phyloP scores from a whole-genome alignment of 2,113 vertebrate genomes.

The Procavia capensis region DNA sequence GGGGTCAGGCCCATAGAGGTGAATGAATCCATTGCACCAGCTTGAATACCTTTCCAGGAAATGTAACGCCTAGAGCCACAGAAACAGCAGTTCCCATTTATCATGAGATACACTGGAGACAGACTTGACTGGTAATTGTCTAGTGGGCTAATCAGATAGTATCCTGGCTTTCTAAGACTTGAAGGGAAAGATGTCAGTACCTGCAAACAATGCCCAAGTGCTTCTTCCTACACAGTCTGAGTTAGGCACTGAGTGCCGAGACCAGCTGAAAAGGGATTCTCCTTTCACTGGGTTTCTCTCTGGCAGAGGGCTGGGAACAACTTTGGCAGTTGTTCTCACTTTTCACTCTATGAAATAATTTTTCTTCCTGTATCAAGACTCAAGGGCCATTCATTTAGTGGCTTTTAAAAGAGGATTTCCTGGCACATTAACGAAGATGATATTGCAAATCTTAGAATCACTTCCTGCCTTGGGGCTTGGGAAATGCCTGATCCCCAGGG shows the following conservation, averaged over 20 bases:
- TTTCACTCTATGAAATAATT: not conserved
- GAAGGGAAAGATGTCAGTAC: not conserved
- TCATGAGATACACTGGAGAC: not conserved
- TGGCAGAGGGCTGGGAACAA: not conserved
- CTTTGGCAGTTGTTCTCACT: not conserved
- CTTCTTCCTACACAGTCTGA: not conserved
- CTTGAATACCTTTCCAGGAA: not conserved
- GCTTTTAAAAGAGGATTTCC: not conserved
- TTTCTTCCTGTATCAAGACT: not conserved
- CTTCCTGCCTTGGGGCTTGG: not conserved
- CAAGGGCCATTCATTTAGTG: not conserved
- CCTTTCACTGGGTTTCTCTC: not conserved
- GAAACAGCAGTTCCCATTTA: not conserved
- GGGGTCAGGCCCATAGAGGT: not conserved
- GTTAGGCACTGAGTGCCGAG: no score
- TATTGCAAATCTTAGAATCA: not conserved
- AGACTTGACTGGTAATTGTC: no score
- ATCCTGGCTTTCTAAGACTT: not conserved
- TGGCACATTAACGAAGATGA: not conserved
- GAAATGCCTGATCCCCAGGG: not conserved
- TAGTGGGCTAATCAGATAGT: not conserved
- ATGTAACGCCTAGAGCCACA: not conserved
- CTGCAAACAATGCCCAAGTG: not conserved
- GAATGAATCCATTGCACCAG: rapidly evolving
- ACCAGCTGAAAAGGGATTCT: not conserved